Percentiles rank a stretch among this genome's conserved stretches.
Evolutionary conservation across 2,888 invertebrate genomes (phyloP).

Genomic region (Phymatocera aterrima): DNA sequence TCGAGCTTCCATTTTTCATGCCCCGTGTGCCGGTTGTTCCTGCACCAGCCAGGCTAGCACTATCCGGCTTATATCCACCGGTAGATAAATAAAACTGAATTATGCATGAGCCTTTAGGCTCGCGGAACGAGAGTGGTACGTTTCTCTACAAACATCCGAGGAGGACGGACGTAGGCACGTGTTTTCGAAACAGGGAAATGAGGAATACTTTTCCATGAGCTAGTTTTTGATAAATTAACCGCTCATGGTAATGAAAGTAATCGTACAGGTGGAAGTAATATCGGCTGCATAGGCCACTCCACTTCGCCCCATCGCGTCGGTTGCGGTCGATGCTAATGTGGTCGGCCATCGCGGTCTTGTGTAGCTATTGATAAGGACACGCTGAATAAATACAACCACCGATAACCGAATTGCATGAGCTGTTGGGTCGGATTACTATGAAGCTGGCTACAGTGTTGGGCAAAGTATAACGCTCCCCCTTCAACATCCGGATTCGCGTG

Average conservation of each 20-base stretch:
- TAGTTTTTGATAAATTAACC: conserved; percentile 7
- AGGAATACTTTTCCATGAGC: background rate
- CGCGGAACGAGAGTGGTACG: conserved; percentile 15
- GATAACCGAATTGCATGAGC: conserved; percentile 16
- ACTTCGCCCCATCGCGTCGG: background rate
- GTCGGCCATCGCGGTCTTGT: conserved; percentile 3
- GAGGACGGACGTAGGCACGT: background rate
- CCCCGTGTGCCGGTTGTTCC: conserved; percentile 32
- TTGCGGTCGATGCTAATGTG: background rate
- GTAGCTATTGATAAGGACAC: conserved; percentile 5
- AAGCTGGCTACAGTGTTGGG: background rate
- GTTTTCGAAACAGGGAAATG: background rate
- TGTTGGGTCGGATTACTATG: background rate
- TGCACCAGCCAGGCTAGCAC: background rate
- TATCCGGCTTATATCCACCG: background rate
- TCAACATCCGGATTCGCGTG: background rate
- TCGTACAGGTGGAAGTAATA: background rate
- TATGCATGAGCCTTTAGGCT: conserved; percentile 50
- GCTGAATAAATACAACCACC: conserved; percentile 31
- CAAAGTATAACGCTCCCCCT: background rate
- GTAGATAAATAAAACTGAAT: conserved; percentile 52
- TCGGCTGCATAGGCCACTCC: background rate
- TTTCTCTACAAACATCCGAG: background rate
- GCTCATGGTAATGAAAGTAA: conserved; percentile 9
- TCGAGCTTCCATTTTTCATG: conserved; percentile 39